Evolutionary conservation across 2,113 vertebrate species (phyloP).

Genomic region (Tyrannus savana): DNA sequence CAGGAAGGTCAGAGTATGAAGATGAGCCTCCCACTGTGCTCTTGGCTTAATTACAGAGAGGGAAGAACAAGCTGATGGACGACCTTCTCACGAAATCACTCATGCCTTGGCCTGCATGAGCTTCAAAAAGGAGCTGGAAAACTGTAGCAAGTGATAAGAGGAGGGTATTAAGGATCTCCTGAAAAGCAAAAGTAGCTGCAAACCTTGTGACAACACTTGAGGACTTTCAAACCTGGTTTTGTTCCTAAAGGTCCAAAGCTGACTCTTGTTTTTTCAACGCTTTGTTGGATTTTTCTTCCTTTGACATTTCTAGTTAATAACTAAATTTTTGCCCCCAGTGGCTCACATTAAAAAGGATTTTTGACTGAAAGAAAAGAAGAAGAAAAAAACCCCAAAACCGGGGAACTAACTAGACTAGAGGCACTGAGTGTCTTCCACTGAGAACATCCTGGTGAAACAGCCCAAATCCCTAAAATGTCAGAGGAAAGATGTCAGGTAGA

Average conservation of each 20-base stretch:
- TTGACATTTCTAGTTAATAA: background rate
- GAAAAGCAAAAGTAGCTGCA: background rate
- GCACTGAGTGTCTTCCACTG: background rate
- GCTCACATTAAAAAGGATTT: background rate
- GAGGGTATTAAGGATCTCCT: background rate
- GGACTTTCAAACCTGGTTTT: background rate
- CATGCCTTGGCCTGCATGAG: background rate
- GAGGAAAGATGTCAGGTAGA: background rate
- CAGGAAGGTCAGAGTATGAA: conserved; percentile 35
- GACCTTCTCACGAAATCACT: conserved; percentile 11
- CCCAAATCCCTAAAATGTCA: background rate
- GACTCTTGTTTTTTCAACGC: fast-evolving
- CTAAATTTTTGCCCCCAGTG: background rate
- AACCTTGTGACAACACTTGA: background rate
- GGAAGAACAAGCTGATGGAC: conserved; percentile 24
- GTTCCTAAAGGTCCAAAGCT: background rate
- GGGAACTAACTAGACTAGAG: background rate
- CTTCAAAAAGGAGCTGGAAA: background rate
- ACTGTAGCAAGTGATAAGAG: background rate
- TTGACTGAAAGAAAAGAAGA: background rate
- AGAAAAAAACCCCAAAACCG: background rate
- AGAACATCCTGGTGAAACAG: background rate
- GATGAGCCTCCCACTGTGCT: conserved; percentile 35
- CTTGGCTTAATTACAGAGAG: conserved; percentile 31
- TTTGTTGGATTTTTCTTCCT: background rate